Base-by-base conservation (phyloP, 2,797 vertebrate genomes). In the Orientallactaga sibirica region DNA sequence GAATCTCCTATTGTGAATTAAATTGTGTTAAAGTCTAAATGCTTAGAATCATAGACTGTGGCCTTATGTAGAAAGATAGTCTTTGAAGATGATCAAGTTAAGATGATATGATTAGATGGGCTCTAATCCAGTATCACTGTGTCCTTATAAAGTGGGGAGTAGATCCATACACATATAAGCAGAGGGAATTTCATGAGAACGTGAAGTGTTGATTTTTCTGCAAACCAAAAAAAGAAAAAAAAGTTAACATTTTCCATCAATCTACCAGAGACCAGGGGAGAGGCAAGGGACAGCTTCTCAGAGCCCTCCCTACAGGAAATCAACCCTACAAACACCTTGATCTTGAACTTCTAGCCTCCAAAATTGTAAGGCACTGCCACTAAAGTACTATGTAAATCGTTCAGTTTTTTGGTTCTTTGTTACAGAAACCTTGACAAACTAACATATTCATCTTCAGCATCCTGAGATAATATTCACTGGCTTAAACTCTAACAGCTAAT, bases 1-100 rank as follows among this genome's bases (percentile, higher is more conserved):
- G 22, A 93, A 82, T 3, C 2, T 88, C 7, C 43, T 61, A 29
- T 82, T 82, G 33, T 68, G 41, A 18, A 25, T 82, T 93, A 90
- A 86, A 78, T 37, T n/a, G 27, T 73, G 19, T 74, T 78, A 52
- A 87, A 81, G 19, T 61, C 27, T n/a, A 73, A 82, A 77, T 24
- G 10, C 4, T 37, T 68, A 64, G 58, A 24, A 90, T 52, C 25
- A 41, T 22, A 90, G 71, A 90, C 66, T 71, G 61, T 82, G 61
- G 82, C 25, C 48, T 24, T 85, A 82, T n/a, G 82, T 94, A 29
- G 66, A 94, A 90, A 64, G 37, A 70, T 1, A 25, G 2, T 85
- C 37, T 82, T 96, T 90, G 52, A 5, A 78, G 22, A 80, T 80
- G n/a, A 86, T 79, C n/a, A 55, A 86, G 62, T 90, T 92, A 88